Base-by-base conservation (phyloP, 2,797 vertebrate genomes). In the Tokudaia tokunoshimensis region DNA sequence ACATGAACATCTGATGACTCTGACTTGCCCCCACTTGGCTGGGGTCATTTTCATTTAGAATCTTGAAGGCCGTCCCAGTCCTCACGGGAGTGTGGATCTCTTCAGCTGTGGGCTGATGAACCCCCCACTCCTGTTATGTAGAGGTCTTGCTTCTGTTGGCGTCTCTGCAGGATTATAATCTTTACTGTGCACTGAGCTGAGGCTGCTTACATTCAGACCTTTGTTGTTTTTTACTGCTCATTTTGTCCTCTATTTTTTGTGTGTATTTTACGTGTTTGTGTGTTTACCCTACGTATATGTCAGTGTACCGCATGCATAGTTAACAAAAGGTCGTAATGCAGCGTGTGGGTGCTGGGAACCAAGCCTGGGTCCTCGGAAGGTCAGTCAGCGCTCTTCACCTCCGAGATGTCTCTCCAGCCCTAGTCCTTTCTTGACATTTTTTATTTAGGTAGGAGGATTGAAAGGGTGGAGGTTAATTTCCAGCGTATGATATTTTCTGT, bases 51-150 rank as follows among this genome's bases (percentile, higher is more conserved):
- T 75, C 22, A 15, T 63, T n/a, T n/a, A 44, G 37, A n/a, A 44
- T 89, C 61, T 75, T 2, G 78, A 41, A 78, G 57, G 19, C 47
- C 12, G 4, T 22, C 5, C 1, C 55, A 0, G 6, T n/a, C 76
- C 34, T 79, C 47, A 26, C 8, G 47, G 47, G 22, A 41, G 63
- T 17, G 10, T 67, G 24, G 34, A 6, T 31, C 6, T 37, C n/a
- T 67, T 63, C 44, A 8, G 17, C 13, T 14, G 2, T 19, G 9
- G 4, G 13, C 74, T 65, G 47, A 26, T 37, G 75, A 47, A 17
- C 41, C n/a, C 11, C 41, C 17, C 8, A 13, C 8, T 14, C 34
- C 3, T 8, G 26, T 4, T 55, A 4, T 1, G 0, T 7, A 9
- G 44, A 83, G 47, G 76, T 24, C n/a, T 89, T 57, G 50, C 52